phyloP scores from a whole-genome alignment of 2,888 invertebrate genomes.

The Hypercompe scribonia region DNA sequence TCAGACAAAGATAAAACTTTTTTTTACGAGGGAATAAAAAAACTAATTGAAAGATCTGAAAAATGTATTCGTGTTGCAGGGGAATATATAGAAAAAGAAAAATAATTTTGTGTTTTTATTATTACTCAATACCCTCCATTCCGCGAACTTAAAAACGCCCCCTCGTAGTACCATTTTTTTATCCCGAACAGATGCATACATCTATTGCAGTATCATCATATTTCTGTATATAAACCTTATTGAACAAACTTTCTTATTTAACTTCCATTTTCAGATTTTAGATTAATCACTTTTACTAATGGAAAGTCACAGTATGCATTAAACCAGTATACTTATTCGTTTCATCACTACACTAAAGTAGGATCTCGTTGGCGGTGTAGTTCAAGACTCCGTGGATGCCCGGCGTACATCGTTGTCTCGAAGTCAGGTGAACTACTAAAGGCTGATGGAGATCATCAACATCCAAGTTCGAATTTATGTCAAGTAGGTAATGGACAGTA shows the following conservation, averaged over 20 bases:
- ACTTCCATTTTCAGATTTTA: neutral
- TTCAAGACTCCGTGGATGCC: slow-evolving; percentile 20
- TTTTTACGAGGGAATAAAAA: too few relatives aligned
- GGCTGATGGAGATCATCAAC: neutral
- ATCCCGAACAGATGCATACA: neutral
- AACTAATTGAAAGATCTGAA: too few relatives aligned
- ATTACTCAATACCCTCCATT: too few relatives aligned
- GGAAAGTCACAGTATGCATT: slow-evolving; percentile 41
- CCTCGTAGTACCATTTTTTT: neutral
- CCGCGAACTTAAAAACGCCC: too few relatives aligned
- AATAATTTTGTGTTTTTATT: too few relatives aligned
- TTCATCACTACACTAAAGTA: slow-evolving; percentile 24
- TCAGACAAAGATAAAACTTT: too few relatives aligned
- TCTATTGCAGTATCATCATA: neutral
- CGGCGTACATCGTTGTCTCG: slow-evolving; percentile 28
- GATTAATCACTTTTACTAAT: neutral
- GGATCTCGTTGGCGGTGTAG: slow-evolving; percentile 40
- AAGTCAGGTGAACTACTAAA: neutral
- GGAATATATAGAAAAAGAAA: too few relatives aligned
- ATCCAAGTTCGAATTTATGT: neutral
- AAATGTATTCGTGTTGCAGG: too few relatives aligned
- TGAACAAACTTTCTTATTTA: neutral
- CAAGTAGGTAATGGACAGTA: neutral
- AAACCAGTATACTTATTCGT: slow-evolving; percentile 49
- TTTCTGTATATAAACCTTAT: neutral